These are phyloP conservation scores for Castor canadensis DNA, from an alignment of 2,113 vertebrate genomes.

Conservation along the genomic window DNA sequence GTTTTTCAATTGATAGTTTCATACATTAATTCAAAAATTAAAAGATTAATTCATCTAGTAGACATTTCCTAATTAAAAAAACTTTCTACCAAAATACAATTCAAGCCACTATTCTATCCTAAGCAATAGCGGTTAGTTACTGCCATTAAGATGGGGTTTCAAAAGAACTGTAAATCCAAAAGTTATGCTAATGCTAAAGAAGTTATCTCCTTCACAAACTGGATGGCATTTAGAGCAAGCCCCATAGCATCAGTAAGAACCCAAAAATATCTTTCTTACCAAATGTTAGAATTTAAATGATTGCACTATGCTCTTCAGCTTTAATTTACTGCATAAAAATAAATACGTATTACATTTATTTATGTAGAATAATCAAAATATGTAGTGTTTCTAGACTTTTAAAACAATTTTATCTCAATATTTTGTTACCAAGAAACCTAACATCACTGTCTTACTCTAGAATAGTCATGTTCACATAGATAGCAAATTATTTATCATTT, in stretches of 20 bases:
- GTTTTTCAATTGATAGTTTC: conserved; percentile 5
- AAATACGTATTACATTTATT: too few relatives aligned
- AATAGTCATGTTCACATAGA: neutral
- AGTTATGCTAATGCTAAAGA: neutral
- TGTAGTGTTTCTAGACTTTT: neutral
- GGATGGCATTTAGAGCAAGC: neutral
- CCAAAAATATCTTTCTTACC: neutral
- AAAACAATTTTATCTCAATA: neutral
- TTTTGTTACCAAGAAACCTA: neutral
- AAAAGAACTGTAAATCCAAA: neutral
- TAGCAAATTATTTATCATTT: neutral
- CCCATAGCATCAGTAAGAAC: neutral
- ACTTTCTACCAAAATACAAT: neutral
- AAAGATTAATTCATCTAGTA: neutral
- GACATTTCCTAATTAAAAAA: neutral
- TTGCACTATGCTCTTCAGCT: neutral
- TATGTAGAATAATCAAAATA: neutral
- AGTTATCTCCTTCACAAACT: neutral
- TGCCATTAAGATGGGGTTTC: neutral
- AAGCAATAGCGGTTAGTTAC: neutral
- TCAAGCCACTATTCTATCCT: neutral
- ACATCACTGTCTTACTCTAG: neutral
- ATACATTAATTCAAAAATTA: neutral
- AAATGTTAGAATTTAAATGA: neutral
- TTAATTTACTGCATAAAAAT: too few relatives aligned